phyloP scores from a whole-genome alignment of 2,113 vertebrate species.

The Elgaria multicarinata region DNA sequence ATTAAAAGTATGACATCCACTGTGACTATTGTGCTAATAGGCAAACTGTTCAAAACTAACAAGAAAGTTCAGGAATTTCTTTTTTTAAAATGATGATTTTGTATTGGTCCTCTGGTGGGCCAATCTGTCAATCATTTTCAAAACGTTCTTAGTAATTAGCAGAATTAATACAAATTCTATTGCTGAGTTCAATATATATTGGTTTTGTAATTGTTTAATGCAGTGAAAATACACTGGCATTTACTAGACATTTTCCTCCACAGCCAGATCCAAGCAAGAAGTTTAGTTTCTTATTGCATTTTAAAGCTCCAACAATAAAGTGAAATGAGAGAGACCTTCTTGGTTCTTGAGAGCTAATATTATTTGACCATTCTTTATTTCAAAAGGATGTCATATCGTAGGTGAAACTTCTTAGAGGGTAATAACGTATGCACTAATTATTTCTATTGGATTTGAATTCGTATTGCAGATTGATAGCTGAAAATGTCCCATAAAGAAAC shows the following conservation, averaged over 20 bases:
- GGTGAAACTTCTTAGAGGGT: not conserved
- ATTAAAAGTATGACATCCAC: too few relatives aligned
- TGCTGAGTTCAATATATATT: not conserved
- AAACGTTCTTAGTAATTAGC: not conserved
- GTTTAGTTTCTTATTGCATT: not conserved
- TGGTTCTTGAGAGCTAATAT: not conserved
- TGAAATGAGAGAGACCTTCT: not conserved
- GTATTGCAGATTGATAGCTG: constrained; percentile 24
- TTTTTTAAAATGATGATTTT: not conserved
- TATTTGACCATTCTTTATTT: not conserved
- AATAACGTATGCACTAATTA: constrained; percentile 19
- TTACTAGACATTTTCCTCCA: not conserved
- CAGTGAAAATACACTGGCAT: not conserved
- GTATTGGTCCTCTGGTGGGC: not conserved
- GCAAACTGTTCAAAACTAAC: not conserved
- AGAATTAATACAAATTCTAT: not conserved
- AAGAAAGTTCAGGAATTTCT: not conserved
- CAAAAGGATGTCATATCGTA: not conserved
- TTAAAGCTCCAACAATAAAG: not conserved
- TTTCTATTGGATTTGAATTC: constrained; percentile 22
- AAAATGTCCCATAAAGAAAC: not conserved
- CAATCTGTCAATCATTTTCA: not conserved
- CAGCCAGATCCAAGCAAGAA: not conserved
- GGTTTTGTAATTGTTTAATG: not conserved
- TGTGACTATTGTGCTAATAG: too few relatives aligned